Base-by-base conservation (phyloP, 2,113 vertebrate genomes). In the Ptilonorhynchus violaceus region DNA sequence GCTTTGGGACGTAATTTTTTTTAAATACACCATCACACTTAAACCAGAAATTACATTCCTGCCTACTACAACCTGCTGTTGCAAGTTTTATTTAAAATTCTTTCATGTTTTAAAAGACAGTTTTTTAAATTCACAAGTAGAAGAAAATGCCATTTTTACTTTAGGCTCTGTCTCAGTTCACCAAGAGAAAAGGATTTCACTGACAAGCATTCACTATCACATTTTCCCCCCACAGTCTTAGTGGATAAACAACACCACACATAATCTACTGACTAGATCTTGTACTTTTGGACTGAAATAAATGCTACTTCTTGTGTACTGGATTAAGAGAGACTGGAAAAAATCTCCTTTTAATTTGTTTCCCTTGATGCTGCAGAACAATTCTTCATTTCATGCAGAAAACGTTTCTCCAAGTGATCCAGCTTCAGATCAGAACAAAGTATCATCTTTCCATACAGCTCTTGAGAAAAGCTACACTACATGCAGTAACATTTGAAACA, bases 241-340 rank as follows among this genome's bases (percentile, higher is more conserved):
- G 15, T 9, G 9, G 82, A 77, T 70, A 72, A 96, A 84, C 35
- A 93, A 85, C 64, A 93, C 55, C 60, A 82, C 31, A 72, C 28
- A 58, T 75, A 70, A 96, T 94, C 93, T 72, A 64, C 56, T 44
- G 47, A 89, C 44, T 72, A 64, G 68, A 93, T 94, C 88, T 90
- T 92, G 53, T 9, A 59, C 52, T 93, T 89, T 31, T 60, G 85
- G 50, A 93, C 78, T 56, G 75, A 92, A 90, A 90, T 87, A 90
- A 96, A 93, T 91, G 88, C 23, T 93, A 30, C n/a, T 95, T 84
- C 63, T 95, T 96, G 72, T 90, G 22, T 77, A 91, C 52, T 33
- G 75, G 85, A 81, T 78, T 96, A 94, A 85, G n/a, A 81, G 14
- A 72, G 31, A 77, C 47, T 59, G 44, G 68, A 85, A 79, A 75